phyloP scores from a whole-genome alignment of 2,797 vertebrate species.

The Hippoglossus hippoglossus region DNA sequence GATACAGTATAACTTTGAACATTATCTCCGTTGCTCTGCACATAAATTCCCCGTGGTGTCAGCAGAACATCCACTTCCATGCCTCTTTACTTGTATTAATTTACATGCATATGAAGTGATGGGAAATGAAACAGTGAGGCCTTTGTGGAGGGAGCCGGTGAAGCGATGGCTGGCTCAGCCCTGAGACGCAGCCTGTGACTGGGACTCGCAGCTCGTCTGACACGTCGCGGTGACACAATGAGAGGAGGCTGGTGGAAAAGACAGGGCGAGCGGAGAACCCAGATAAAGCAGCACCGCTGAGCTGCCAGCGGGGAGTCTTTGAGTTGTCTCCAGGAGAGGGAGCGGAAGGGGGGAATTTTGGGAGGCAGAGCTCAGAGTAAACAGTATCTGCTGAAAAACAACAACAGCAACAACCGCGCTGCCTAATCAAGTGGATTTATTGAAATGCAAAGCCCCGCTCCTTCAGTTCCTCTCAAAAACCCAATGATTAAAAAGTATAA shows the following conservation, averaged over 20 bases:
- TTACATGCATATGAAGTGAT: slow-evolving; percentile 53
- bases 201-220: slow-evolving; percentile 68
- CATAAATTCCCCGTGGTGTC: slow-evolving; percentile 29
- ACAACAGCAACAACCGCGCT: slow-evolving; percentile 64
- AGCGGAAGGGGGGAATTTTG: slow-evolving; percentile 53
- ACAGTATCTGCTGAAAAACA: slow-evolving; percentile 76
- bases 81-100: slow-evolving; percentile 50
- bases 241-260: slow-evolving; percentile 61
- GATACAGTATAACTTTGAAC: slow-evolving; percentile 43
- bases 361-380: slow-evolving; percentile 70
- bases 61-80: slow-evolving; percentile 35
- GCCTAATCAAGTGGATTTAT: slow-evolving; percentile 73
- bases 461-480: slow-evolving; percentile 53
- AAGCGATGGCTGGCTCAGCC: slow-evolving; percentile 68
- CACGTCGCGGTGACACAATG: slow-evolving; percentile 69
- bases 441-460: slow-evolving; percentile 77
- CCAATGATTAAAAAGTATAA: slow-evolving; percentile 64
- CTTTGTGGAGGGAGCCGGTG: slow-evolving; percentile 57
- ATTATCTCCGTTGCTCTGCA: slow-evolving; percentile 35
- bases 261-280: slow-evolving; percentile 61
- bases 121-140: slow-evolving; percentile 47
- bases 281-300: slow-evolving; percentile 77
- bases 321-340: slow-evolving; percentile 70
- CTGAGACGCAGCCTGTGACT: slow-evolving; percentile 59
- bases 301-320: slow-evolving; percentile 81